Percentiles rank a stretch among this genome's conserved stretches.
Evolutionary conservation across 2,888 invertebrate genomes (phyloP).

Genomic region (Chalcis sispes): DNA sequence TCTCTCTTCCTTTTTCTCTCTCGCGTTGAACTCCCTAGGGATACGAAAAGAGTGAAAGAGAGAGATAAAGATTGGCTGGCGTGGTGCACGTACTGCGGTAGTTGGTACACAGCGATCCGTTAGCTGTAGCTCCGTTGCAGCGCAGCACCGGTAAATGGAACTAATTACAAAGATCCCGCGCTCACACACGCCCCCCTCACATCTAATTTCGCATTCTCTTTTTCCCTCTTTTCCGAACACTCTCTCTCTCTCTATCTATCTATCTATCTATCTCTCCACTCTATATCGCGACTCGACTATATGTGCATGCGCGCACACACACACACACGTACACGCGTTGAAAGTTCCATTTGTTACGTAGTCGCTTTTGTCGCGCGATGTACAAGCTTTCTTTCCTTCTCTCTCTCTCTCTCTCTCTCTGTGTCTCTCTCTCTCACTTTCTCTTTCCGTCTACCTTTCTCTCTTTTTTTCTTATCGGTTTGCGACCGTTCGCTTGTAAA

Average conservation of each 20-base stretch:
- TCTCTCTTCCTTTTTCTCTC: not conserved
- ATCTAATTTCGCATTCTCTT: constrained; percentile 64
- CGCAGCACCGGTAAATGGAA: constrained; percentile 64
- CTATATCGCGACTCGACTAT: too few relatives aligned
- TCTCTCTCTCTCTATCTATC: too few relatives aligned
- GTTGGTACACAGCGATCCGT: not conserved
- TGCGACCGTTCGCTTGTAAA: constrained; percentile 1
- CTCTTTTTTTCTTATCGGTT: too few relatives aligned
- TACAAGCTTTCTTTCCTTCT: not conserved
- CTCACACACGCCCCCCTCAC: constrained; percentile 62
- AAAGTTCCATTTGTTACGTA: not conserved
- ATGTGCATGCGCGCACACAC: not conserved
- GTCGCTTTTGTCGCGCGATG: constrained; percentile 21
- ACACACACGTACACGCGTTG: too few relatives aligned
- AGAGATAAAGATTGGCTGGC: not conserved
- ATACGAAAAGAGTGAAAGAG: too few relatives aligned
- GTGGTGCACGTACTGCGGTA: not conserved
- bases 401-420: not conserved
- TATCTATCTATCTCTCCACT: too few relatives aligned
- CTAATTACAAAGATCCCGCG: constrained; percentile 70
- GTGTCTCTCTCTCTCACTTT: not conserved
- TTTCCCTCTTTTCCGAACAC: too few relatives aligned
- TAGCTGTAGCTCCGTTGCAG: not conserved
- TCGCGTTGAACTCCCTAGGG: not conserved
- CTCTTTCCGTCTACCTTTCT: not conserved